Conservation (phyloP, 2,888 invertebrate genomes). For the Drosophila subquinaria region DNA sequence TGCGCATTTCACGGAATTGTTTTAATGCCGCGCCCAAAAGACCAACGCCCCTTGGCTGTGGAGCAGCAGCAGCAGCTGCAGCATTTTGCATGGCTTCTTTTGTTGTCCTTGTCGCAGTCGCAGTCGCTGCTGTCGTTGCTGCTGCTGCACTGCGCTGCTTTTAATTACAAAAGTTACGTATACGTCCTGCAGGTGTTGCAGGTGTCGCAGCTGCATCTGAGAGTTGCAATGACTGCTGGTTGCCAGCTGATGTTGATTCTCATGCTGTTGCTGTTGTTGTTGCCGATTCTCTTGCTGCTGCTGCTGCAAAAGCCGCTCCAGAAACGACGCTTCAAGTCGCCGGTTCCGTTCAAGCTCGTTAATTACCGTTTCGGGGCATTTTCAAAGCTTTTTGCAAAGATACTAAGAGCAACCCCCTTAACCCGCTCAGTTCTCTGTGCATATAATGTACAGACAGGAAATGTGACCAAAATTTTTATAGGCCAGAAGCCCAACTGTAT, state of each 20-base stretch:
- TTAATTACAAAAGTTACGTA: slow-evolving; percentile 81
- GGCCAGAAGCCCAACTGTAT: slow-evolving; percentile 36
- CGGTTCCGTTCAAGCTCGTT: slow-evolving; percentile 79
- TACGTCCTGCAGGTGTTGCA: slow-evolving; percentile 81
- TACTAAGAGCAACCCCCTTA: background rate
- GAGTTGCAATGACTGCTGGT: slow-evolving; percentile 23
- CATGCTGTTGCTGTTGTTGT: slow-evolving; percentile 41
- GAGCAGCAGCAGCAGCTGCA: slow-evolving; percentile 49
- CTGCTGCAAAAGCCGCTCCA: slow-evolving; percentile 37
- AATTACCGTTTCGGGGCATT: slow-evolving; percentile 64
- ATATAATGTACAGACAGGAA: slow-evolving; percentile 67
- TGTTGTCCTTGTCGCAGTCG: slow-evolving; percentile 53
- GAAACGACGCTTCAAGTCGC: slow-evolving; percentile 72
- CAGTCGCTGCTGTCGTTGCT: slow-evolving; percentile 7
- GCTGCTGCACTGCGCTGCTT: slow-evolving; percentile 72
- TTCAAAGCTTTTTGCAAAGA: slow-evolving; percentile 11
- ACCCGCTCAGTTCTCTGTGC: background rate
- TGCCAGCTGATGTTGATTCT: slow-evolving; percentile 49
- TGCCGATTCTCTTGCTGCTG: slow-evolving; percentile 61
- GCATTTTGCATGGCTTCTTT: slow-evolving; percentile 76
- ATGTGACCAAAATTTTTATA: slow-evolving; percentile 69
- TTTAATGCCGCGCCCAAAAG: slow-evolving; percentile 59
- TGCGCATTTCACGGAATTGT: slow-evolving; percentile 68
- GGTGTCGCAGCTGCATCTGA: slow-evolving; percentile 74
- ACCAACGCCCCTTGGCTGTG: slow-evolving; percentile 36